Base-by-base conservation (phyloP, 2,888 invertebrate species). In the Caenorhabditis parvicauda region DNA sequence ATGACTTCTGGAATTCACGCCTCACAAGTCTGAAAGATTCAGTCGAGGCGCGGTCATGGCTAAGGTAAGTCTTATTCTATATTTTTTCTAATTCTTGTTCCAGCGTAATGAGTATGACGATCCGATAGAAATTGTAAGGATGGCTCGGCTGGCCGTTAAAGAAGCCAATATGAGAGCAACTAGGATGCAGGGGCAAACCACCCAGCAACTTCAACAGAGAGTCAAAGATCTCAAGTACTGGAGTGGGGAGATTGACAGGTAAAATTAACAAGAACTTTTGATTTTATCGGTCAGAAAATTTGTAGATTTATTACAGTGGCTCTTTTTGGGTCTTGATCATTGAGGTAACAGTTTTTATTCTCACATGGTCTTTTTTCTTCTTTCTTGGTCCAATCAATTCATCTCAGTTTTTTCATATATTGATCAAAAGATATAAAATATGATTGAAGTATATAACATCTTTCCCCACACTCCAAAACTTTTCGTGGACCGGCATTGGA, bases 181-280 rank as follows among this genome's bases (percentile, higher is more conserved):
- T 6, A 56, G 76, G 24, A 68, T 77, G 65, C 77, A 77, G 55
- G 74, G 71, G 22, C 73, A 75, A 39, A 77, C 77, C 6, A 77
- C 77, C 5, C 76, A 76, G 41, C 77, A 77, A 51, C 54, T 77
- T 39, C 59, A 70, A 32, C 75, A 77, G 52, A 47, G 77, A 50
- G 74, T 77, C 21, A 77, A 77, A 45, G 77, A 77, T 51, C 62
- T 77, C 42, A 75, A 75, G 47, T 77, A 77, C 54, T 77, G 77
- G 77, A 76, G 76, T n/a, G 69, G 69, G n/a, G 77, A 77, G 44
- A 76, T 77, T 37, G 77, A 77, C 47, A 63, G 76, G 74, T 71
- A 14, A 25, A n/a, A n/a, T 14, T 41, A n/a, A n/a, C n/a, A n/a
- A n/a, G n/a, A n/a, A n/a, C n/a, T n/a, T n/a, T n/a, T n/a, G n/a